These are phyloP conservation scores for Pseudolaguvia tuberculata DNA, from an alignment of 2,113 vertebrate species.

Conservation along the genomic window DNA sequence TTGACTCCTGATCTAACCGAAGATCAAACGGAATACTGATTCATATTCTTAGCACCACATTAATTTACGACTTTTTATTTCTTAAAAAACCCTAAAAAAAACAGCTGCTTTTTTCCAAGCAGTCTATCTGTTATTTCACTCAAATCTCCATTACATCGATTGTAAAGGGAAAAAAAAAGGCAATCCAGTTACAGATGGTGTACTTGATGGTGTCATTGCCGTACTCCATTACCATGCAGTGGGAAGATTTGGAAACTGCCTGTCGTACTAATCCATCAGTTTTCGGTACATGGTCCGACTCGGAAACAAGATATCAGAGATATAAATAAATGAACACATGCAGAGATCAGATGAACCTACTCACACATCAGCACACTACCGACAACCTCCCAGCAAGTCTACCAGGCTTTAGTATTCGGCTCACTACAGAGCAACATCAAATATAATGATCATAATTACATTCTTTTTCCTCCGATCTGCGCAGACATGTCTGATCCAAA, in stretches of 20 bases:
- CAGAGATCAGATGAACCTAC: conserved; percentile 27
- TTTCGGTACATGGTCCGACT: conserved; percentile 9
- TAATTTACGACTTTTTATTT: neutral
- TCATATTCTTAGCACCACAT: neutral
- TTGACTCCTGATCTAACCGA: neutral
- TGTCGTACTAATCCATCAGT: conserved; percentile 33
- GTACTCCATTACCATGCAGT: conserved; percentile 14
- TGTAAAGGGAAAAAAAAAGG: neutral
- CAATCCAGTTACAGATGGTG: conserved; percentile 18
- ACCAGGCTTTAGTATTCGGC: no score
- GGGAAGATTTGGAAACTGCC: conserved; percentile 21
- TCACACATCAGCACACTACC: conserved; percentile 10
- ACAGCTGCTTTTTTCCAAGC: no score
- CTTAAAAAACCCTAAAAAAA: no score
- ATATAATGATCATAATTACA: no score
- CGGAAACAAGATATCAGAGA: conserved; percentile 43
- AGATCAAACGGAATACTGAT: neutral
- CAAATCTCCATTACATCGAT: no score
- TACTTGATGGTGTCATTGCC: neutral
- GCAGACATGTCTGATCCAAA: neutral
- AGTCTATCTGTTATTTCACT: no score
- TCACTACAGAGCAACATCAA: neutral
- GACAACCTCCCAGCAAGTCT: neutral
- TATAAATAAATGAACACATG: conserved; percentile 39
- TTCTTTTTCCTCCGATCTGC: neutral